phyloP scores from a whole-genome alignment of 2,797 vertebrate species.

The Pipistrellus nathusii region DNA sequence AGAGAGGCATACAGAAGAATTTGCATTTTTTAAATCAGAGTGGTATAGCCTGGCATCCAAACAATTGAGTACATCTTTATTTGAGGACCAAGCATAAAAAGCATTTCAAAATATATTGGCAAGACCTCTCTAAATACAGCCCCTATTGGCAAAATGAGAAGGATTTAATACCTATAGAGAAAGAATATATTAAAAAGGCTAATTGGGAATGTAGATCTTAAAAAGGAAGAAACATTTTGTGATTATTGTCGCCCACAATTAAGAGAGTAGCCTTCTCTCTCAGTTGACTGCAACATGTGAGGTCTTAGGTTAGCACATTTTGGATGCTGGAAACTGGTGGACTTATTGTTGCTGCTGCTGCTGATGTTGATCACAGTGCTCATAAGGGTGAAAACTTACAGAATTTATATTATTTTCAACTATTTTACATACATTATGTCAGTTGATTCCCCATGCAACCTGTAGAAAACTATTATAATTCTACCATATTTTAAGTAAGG shows the following conservation, averaged over 20 bases:
- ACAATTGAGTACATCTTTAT: slow-evolving; percentile 34
- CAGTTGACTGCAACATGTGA: slow-evolving; percentile 21
- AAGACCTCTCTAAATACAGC: background rate
- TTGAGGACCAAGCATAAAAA: slow-evolving; percentile 46
- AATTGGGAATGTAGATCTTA: slow-evolving; percentile 10
- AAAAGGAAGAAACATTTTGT: slow-evolving; percentile 26
- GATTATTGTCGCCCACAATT: slow-evolving; percentile 18
- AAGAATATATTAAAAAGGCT: slow-evolving; percentile 32
- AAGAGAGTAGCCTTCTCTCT: slow-evolving; percentile 36
- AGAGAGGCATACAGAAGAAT: background rate
- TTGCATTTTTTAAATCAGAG: slow-evolving; percentile 28
- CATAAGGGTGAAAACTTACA: background rate
- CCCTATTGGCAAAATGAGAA: slow-evolving; percentile 36
- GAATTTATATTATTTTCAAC: background rate
- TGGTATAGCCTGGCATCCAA: background rate
- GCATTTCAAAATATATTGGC: background rate
- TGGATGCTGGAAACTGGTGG: background rate
- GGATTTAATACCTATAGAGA: background rate
- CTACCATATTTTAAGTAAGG: slow-evolving; percentile 54
- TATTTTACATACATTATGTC: slow-evolving; percentile 16
- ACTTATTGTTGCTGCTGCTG: background rate
- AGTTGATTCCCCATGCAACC: background rate
- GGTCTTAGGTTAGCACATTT: slow-evolving; percentile 24
- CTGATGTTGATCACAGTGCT: background rate
- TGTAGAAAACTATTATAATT: background rate